phyloP scores from a whole-genome alignment of 1,140 invertebrate species.

The Cyphomyrmex costatus region DNA sequence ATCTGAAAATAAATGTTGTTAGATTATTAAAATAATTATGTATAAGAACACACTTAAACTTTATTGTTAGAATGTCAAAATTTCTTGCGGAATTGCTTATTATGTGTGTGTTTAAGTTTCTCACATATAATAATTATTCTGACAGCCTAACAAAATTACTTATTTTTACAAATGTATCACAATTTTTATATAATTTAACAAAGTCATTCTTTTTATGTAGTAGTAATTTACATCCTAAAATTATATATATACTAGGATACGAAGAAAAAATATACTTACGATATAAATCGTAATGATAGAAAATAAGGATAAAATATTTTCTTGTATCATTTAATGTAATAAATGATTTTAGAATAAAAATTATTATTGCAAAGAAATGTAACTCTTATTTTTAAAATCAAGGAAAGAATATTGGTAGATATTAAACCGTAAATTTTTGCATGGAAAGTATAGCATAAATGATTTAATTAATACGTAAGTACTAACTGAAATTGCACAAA shows the following conservation, averaged over 20 bases:
- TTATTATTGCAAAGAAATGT: background rate
- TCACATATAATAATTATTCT: too few species aligned
- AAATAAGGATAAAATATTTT: constrained; percentile 10
- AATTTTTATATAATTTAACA: too few species aligned
- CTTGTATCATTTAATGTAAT: background rate
- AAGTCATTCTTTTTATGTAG: too few species aligned
- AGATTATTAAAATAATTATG: too few species aligned
- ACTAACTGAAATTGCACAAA: background rate
- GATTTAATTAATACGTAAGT: background rate
- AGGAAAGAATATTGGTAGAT: background rate
- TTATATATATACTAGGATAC: background rate
- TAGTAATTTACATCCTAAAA: constrained; percentile 7
- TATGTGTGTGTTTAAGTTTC: too few species aligned
- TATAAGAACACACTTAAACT: too few species aligned
- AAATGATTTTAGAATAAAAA: background rate
- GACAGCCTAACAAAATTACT: too few species aligned
- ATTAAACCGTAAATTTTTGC: background rate
- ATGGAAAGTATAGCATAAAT: background rate
- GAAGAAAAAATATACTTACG: background rate
- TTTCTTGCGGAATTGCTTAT: too few species aligned
- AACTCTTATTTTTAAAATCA: background rate
- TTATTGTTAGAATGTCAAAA: too few species aligned
- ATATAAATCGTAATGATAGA: background rate
- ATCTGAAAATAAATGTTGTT: too few species aligned
- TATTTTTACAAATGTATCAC: too few species aligned